phyloP scores from a whole-genome alignment of 2,888 invertebrate genomes.

The Dynastes hyllus region DNA sequence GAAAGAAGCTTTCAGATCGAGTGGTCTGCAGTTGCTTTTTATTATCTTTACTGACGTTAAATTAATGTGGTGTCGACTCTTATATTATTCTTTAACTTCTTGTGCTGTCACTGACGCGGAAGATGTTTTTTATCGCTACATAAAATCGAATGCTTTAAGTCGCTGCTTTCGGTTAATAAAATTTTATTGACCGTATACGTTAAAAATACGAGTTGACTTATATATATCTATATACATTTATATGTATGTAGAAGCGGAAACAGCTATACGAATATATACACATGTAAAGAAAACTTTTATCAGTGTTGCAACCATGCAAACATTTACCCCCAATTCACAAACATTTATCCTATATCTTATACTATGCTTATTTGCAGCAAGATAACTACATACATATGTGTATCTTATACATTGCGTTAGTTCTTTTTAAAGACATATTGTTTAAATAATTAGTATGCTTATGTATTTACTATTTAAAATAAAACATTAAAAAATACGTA shows the following conservation, averaged over 20 bases:
- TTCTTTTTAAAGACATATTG: too few species aligned
- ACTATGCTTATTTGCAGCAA: too few species aligned
- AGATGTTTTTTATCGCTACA: slow-evolving; percentile 62
- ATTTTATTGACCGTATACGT: slow-evolving; percentile 51
- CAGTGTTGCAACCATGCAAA: background rate
- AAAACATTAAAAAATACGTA: too few species aligned
- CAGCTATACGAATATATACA: background rate
- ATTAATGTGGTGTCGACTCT: slow-evolving; percentile 66
- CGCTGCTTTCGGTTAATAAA: slow-evolving; percentile 48
- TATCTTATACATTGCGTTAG: too few species aligned
- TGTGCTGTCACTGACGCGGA: slow-evolving; percentile 63
- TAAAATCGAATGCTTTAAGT: slow-evolving; percentile 52
- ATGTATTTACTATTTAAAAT: too few species aligned
- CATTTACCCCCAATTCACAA: too few species aligned
- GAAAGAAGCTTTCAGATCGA: slow-evolving; percentile 63
- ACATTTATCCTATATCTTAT: too few species aligned
- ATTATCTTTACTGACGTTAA: slow-evolving; percentile 67
- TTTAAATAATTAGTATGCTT: too few species aligned
- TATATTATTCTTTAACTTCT: slow-evolving; percentile 63
- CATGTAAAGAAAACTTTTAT: slow-evolving; percentile 22
- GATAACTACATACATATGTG: too few species aligned
- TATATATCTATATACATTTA: slow-evolving; percentile 32
- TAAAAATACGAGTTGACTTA: slow-evolving; percentile 31
- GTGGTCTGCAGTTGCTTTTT: slow-evolving; percentile 66
- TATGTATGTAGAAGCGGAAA: slow-evolving; percentile 34